A percentile compares a stretch with the other conserved stretches of the same genome.
Conservation (phyloP, 1,140 invertebrate genomes). For the Bicyclus anynana region DNA sequence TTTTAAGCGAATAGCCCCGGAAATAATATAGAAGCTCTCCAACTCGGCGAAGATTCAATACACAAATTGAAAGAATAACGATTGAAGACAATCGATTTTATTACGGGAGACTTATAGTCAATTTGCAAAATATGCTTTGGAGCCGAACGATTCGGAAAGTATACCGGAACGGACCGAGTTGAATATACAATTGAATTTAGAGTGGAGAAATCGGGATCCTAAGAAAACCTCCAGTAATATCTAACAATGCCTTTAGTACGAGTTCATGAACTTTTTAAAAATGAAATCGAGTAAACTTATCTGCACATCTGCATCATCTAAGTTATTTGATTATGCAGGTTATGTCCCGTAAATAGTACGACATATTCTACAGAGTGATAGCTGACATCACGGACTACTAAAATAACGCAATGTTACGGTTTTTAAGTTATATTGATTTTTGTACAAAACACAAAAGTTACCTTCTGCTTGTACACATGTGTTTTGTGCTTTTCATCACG, state of each 20-base stretch:
- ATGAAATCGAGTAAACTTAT: too few relatives aligned
- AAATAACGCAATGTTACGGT: too few relatives aligned
- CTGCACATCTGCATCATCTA: too few relatives aligned
- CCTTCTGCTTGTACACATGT: too few relatives aligned
- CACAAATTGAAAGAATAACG: conserved; percentile 52
- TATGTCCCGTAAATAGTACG: too few relatives aligned
- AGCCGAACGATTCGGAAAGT: conserved; percentile 29
- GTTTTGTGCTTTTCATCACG: too few relatives aligned
- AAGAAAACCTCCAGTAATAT: conserved; percentile 39
- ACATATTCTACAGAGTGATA: too few relatives aligned
- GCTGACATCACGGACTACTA: too few relatives aligned
- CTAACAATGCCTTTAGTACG: conserved; percentile 21
- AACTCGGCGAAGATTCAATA: conserved; percentile 30
- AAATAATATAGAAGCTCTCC: conserved; percentile 17
- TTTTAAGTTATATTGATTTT: too few relatives aligned
- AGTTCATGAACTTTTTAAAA: not conserved
- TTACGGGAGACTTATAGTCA: conserved; percentile 46
- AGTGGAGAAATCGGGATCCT: conserved; percentile 14
- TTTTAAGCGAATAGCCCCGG: conserved; percentile 5
- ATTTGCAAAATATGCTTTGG: conserved; percentile 50
- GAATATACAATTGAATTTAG: conserved; percentile 43
- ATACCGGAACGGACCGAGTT: conserved; percentile 31
- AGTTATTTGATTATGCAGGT: too few relatives aligned
- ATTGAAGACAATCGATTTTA: conserved; percentile 44
- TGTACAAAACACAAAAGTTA: too few relatives aligned